Base-by-base conservation (phyloP, 2,797 vertebrate genomes). In the Cirrhinus mrigala region DNA sequence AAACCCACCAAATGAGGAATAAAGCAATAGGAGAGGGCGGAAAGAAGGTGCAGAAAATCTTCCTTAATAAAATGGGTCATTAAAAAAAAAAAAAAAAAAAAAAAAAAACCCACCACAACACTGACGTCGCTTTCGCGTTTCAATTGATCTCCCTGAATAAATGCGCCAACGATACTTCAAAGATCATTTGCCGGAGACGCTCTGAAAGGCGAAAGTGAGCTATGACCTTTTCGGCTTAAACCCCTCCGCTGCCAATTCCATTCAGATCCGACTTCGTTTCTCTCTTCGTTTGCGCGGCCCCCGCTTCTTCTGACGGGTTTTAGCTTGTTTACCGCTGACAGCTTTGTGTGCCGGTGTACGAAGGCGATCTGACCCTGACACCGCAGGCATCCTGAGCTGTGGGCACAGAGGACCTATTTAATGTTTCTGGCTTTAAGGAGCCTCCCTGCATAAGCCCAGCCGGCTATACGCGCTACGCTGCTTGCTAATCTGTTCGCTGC, bases 381-480 rank as follows among this genome's bases (percentile, higher is more conserved):
- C 71, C 24, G 18, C 46, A 79, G 83, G 79, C 84, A 77, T 83
- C 82, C 70, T 84, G 70, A 87, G 73, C 64, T 40, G 27, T 77
- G 37, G 40, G 86, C 82, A 90, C 86, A 87, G 85, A 85, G 86
- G 86, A 69, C 52, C 76, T 73, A 85, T 88, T 90, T 89, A 88
- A 86, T 81, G 54, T 71, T 62, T 78, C 87, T 88, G 87, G 88
- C 86, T 87, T 86, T 85, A 54, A 86, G 79, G 75, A 79, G 81
- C 22, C 81, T 71, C 77, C 14, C 60, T 54, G 29, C n/a, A 33
- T 64, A 85, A 82, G 75, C 29, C n/a, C 22, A 54, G 16, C 64
- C 33, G 27, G 64, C 74, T 78, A 64, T 48, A 54, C 16, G 66
- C 52, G 52, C 78, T 16, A 46, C 6, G 20, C 58, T 69, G 58